Base-by-base conservation (phyloP, 2,888 invertebrate species). In the Epirrhoe alternata region DNA sequence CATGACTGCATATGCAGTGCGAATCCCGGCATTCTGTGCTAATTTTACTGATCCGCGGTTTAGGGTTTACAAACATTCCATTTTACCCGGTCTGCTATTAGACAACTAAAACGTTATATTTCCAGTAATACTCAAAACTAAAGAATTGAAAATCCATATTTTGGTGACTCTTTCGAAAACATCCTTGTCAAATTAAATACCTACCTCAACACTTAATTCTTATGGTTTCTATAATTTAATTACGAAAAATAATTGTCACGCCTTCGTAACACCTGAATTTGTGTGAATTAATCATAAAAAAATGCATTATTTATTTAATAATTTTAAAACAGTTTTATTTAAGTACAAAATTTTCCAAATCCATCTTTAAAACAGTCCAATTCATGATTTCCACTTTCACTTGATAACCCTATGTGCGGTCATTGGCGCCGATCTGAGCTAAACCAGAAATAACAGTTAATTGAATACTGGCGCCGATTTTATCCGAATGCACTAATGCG, bases 401-500 rank as follows among this genome's bases (percentile, higher is more conserved):
- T 17, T 17, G 45, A 33, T 54, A 52, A 56, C 68, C 54, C 64
- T 61, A 57, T 75, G 49, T 86, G 63, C 88, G 92, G 89, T 91
- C 91, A 90, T 83, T 90, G 90, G 85, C 89, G 90, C 75, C 81
- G 79, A 77, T 81, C 71, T 71, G 70, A 70, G 72, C 68, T 63
- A 75, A 74, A 77, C 82, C 89, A 79, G 80, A 89, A 90, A 91
- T 90, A 91, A 84, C 88, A 74, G 83, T 84, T 88, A 87, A 90
- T 89, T 88, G 87, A 85, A 86, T n/a, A 77, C 81, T 79, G 88
- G 88, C 88, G 87, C 88, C 81, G 71, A 77, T 78, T 79, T 70
- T 61, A 66, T 77, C 80, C 78, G 77, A 24, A 76, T 81, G 83
- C 55, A 49, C 52, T 82, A 78, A 83, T 83, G 77, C 80, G 81